Conservation (phyloP, 2,797 vertebrate species). For the Meriones psammophilus region DNA sequence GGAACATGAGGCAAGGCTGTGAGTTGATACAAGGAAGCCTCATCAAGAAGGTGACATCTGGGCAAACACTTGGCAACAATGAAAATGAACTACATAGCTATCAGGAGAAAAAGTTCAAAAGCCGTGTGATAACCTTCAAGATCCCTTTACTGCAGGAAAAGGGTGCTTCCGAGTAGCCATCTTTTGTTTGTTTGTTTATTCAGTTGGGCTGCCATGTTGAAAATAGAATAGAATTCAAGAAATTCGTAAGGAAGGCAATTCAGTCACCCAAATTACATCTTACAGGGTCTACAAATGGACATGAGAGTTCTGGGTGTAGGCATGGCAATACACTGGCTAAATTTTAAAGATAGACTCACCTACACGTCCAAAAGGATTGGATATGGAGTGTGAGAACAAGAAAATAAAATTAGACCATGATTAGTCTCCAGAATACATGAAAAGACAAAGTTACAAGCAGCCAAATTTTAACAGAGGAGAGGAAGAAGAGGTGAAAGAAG, state of each 20-base stretch:
- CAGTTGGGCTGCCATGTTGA: background rate
- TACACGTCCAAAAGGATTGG: background rate
- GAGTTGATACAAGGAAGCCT: background rate
- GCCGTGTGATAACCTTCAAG: background rate
- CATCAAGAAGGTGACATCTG: background rate
- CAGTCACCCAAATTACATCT: background rate
- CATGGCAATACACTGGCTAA: background rate
- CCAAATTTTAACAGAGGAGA: background rate
- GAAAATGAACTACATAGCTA: fast-evolving
- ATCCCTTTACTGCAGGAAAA: fast-evolving
- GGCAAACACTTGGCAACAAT: background rate
- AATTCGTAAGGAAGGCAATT: too few species aligned
- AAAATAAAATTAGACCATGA: background rate
- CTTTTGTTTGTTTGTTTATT: background rate
- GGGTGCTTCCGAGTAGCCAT: background rate
- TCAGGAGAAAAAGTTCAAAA: background rate
- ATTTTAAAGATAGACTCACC: background rate
- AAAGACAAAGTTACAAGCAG: background rate
- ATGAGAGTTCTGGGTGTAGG: background rate
- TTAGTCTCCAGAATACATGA: background rate
- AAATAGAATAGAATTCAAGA: background rate
- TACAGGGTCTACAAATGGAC: background rate
- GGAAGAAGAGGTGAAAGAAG: background rate
- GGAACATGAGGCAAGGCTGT: background rate
- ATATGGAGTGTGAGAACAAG: background rate